Base-by-base conservation (phyloP, 2,797 vertebrate species). In the Microtus agrestis region DNA sequence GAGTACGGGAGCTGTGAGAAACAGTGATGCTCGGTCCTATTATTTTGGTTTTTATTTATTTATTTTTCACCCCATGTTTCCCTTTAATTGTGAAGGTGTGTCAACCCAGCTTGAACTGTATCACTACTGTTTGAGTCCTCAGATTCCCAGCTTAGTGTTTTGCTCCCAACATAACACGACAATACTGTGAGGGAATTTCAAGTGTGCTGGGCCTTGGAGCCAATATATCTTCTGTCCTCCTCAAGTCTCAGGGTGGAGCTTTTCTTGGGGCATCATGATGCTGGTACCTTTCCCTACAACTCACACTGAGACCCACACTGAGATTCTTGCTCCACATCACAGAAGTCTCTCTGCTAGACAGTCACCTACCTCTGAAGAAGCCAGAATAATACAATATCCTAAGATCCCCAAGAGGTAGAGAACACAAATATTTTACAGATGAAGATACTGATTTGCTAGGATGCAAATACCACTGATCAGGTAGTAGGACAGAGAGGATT, bases 191-290 rank as follows among this genome's bases (percentile, higher is more conserved):
- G 27, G 21, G 25, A n/a, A n/a, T 23, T 37, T 15, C 2, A 5
- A 4, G 1, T 6, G 40, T 17, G 17, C 19, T 19, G 54, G 78
- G 43, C 19, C 77, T 54, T 74, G 27, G 74, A 56, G n/a, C 4
- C 4, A 2, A 25, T 2, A 11, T 5, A 0, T 29, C 4, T 23
- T 69, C 48, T 34, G 11, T 19, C 34, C 3, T 2, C 63, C 4
- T 25, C 2, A 29, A 37, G 23, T 7, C 34, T 94, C 46, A 13
- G 23, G 4, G 3, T 34, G 2, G 2, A 93, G 17, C 0, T 65
- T 82, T 91, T n/a, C 12, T 17, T 4, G 15, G 37, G 25, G 0
- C 1, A 2, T 29, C 56, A 65, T 17, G 88, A 23, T 40, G 43
- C n/a, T 67, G 6, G 15, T 3, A 6, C 10, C 19, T 29, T 87